Evolutionary conservation across 2,113 vertebrate species (phyloP).

Genomic region (Cheirogaleus medius): DNA sequence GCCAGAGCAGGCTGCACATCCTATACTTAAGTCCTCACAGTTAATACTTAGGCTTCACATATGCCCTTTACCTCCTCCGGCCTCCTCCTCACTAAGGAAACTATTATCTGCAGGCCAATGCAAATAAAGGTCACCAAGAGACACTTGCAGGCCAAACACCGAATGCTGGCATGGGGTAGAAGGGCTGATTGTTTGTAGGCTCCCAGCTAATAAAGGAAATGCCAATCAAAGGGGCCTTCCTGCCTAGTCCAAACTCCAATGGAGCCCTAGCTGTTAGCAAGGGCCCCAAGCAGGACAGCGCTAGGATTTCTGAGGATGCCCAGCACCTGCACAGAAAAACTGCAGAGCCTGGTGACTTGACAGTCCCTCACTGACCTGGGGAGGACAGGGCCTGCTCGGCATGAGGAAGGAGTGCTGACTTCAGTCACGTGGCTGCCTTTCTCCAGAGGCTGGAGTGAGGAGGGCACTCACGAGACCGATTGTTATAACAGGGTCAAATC

Average conservation of each 20-base stretch:
- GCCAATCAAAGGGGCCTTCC: slow-evolving; percentile 56
- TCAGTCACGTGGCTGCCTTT: background rate
- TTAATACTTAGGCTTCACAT: slow-evolving; percentile 59
- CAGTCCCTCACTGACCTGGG: background rate
- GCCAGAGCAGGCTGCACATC: slow-evolving; percentile 33
- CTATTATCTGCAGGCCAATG: slow-evolving; percentile 52
- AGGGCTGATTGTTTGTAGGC: slow-evolving; percentile 6
- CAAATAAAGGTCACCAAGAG: slow-evolving; percentile 74
- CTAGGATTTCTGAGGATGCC: background rate
- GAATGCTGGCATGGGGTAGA: slow-evolving; percentile 30
- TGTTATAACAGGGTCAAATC: background rate
- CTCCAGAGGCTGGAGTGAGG: background rate
- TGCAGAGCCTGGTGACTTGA: background rate
- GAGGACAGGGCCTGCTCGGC: background rate
- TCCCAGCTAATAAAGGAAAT: slow-evolving; percentile 74
- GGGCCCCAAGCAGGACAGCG: background rate
- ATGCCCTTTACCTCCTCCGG: slow-evolving; percentile 44
- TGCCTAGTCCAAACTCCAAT: slow-evolving; percentile 18
- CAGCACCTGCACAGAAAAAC: background rate
- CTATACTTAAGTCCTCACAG: slow-evolving; percentile 61
- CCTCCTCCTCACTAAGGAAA: slow-evolving; percentile 62
- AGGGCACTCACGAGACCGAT: background rate
- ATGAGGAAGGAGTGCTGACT: background rate
- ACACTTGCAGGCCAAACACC: slow-evolving; percentile 50
- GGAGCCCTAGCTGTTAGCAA: background rate